phyloP scores from a whole-genome alignment of 1,140 invertebrate genomes.

The Brachionus koreanus region DNA sequence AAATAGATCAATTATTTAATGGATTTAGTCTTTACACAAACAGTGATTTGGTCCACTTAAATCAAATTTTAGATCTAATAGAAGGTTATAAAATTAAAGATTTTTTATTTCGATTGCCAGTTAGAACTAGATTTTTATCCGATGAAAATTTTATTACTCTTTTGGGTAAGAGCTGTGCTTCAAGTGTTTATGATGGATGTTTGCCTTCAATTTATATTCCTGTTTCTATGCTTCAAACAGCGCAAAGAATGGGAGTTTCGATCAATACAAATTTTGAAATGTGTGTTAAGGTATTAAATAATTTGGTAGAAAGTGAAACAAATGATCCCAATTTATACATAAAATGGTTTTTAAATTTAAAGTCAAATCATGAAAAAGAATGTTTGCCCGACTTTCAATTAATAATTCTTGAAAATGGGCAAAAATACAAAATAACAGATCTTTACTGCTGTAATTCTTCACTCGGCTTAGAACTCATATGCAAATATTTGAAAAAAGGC shows the following conservation, averaged over 20 bases:
- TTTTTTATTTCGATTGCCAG: background rate
- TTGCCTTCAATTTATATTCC: constrained; percentile 15
- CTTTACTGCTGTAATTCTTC: background rate
- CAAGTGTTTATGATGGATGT: background rate
- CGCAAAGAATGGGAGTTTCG: background rate
- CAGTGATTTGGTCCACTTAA: background rate
- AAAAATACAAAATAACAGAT: background rate
- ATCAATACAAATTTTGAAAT: background rate
- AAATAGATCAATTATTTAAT: constrained; percentile 15
- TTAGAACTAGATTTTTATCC: background rate
- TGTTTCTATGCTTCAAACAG: background rate
- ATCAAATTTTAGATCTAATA: constrained; percentile 8
- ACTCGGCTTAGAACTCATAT: background rate
- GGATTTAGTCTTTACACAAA: background rate
- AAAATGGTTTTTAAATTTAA: constrained; percentile 24
- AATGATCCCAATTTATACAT: background rate
- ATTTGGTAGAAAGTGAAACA: background rate
- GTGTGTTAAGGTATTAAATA: background rate
- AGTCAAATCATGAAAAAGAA: background rate
- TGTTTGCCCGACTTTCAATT: background rate
- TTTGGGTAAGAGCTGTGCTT: background rate
- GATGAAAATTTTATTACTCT: background rate
- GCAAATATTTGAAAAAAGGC: constrained; percentile 17
- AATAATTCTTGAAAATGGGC: background rate
- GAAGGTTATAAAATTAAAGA: background rate